Conservation (phyloP, 2,797 vertebrate species). For the Tragelaphus oryx region DNA sequence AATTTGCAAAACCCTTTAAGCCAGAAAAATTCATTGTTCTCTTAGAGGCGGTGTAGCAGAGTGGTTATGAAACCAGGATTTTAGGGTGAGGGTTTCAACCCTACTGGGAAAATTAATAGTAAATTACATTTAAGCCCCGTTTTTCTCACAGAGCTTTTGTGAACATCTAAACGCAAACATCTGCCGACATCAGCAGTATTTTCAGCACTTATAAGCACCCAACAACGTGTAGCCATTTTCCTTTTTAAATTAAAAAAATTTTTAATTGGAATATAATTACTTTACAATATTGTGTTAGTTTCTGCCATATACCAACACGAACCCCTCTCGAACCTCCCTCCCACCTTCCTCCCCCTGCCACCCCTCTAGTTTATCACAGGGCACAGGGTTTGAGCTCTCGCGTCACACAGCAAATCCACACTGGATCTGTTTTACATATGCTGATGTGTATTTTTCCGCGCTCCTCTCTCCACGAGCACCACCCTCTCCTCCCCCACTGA, state of each 20-base stretch:
- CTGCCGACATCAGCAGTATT: background rate
- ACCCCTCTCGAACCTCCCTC: background rate
- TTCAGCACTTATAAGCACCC: background rate
- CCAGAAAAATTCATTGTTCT: background rate
- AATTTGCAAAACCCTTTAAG: no score
- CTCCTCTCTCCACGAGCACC: background rate
- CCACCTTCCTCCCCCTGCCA: background rate
- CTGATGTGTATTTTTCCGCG: fast-evolving
- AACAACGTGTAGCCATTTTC: background rate
- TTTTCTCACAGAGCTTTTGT: background rate
- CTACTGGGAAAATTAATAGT: background rate
- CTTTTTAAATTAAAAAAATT: background rate
- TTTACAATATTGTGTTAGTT: background rate
- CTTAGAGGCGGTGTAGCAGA: background rate
- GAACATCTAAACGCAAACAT: slow-evolving; percentile 2
- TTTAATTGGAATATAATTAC: background rate
- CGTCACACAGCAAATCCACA: background rate
- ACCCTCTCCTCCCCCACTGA: background rate
- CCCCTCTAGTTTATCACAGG: background rate
- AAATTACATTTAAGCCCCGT: background rate
- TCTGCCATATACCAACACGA: background rate
- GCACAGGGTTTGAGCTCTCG: background rate
- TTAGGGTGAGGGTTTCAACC: background rate
- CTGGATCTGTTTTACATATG: background rate
- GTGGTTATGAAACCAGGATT: background rate